These are phyloP conservation scores for Halictus rubicundus DNA, from an alignment of 1,140 invertebrate species.

Conservation along the genomic window DNA sequence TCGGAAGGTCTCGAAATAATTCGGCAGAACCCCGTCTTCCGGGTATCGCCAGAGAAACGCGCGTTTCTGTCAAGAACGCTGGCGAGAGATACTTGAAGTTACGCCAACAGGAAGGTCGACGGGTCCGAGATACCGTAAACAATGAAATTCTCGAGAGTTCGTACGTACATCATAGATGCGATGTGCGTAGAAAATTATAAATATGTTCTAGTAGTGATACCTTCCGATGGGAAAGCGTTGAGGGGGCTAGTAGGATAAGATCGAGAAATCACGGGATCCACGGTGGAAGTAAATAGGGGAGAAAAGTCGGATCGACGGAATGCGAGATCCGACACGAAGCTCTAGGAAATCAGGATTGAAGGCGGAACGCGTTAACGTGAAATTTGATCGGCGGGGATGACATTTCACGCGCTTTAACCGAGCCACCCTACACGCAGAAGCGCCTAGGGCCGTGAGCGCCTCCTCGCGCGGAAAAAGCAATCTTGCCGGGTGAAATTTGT, in stretches of 20 bases:
- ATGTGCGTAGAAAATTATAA: too few species aligned
- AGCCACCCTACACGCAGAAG: too few species aligned
- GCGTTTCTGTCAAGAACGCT: not conserved
- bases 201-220: too few species aligned
- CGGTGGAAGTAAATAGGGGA: not conserved
- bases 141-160: not conserved
- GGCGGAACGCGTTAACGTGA: not conserved
- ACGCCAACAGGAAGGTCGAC: constrained; percentile 1
- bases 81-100: not conserved
- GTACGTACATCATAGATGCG: not conserved
- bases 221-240: too few species aligned
- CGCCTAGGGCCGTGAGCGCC: not conserved
- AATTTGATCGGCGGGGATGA: not conserved
- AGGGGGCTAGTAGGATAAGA: too few species aligned
- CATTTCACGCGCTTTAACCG: not conserved
- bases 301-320: not conserved
- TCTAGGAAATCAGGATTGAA: too few species aligned
- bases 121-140: not conserved
- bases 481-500: constrained; percentile 14
- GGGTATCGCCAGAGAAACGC: not conserved
- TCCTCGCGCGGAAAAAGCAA: not conserved
- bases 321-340: not conserved
- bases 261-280: not conserved
- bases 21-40: not conserved
- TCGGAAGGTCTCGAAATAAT: too few species aligned